These are phyloP conservation scores for Musca vetustissima DNA, from an alignment of 1,140 invertebrate species.

Conservation along the genomic window DNA sequence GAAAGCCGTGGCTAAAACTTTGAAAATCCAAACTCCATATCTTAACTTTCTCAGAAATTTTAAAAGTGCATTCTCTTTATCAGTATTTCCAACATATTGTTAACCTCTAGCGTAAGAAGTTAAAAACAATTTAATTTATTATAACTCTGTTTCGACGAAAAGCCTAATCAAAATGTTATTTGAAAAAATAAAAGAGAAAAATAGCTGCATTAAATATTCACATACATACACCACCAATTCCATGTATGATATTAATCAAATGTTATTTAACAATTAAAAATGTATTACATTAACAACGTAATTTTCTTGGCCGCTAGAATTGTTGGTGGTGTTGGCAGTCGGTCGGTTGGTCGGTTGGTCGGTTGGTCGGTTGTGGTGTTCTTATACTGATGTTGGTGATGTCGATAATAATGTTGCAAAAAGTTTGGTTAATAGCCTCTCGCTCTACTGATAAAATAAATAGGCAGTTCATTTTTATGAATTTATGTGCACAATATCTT, in stretches of 20 bases:
- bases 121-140: too few relatives aligned
- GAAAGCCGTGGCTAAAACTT: too few relatives aligned
- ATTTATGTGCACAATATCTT: too few relatives aligned
- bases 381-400: not conserved
- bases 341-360: too few relatives aligned
- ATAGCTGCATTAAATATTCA: not conserved
- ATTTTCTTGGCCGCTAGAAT: not conserved
- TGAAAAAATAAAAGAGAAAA: not conserved
- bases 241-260: constrained; percentile 22
- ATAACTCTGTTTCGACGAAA: not conserved
- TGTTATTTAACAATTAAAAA: constrained; percentile 19
- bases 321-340: not conserved
- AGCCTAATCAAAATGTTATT: constrained; percentile 17
- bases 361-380: not conserved
- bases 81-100: too few relatives aligned
- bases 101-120: too few relatives aligned
- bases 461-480: too few relatives aligned
- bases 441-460: too few relatives aligned
- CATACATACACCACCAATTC: constrained; percentile 11
- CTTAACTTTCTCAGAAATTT: too few relatives aligned
- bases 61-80: too few relatives aligned
- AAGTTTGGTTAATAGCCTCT: too few relatives aligned
- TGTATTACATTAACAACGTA: constrained; percentile 16
- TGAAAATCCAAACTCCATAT: too few relatives aligned
- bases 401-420: not conserved